Conservation (phyloP, 2,113 vertebrate species). For the Mola mola region DNA sequence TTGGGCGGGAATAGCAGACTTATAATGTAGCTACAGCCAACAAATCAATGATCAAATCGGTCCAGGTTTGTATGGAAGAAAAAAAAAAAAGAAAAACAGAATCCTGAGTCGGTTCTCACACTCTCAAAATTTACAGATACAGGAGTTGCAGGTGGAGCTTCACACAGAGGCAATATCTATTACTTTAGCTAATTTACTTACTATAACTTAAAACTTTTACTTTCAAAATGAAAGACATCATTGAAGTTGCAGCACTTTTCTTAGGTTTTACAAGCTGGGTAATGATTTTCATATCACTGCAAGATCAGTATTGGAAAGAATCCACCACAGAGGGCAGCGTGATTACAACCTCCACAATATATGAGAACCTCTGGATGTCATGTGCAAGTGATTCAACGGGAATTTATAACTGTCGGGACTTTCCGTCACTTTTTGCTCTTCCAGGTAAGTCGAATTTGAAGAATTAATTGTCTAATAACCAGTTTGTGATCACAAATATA, state of each 20-base stretch:
- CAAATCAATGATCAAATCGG: constrained; percentile 70
- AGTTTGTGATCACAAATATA: not conserved
- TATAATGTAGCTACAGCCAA: constrained; percentile 54
- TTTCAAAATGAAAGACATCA: constrained; percentile 69
- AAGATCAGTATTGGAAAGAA: constrained; percentile 82
- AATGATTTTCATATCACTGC: constrained; percentile 80
- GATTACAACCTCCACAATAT: constrained; percentile 86
- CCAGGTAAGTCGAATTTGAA: constrained; percentile 78
- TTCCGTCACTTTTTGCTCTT: constrained; percentile 88
- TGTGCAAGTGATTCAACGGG: constrained; percentile 90
- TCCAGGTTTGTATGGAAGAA: constrained; percentile 46
- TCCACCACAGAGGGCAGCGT: constrained; percentile 83
- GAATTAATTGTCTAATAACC: not conserved
- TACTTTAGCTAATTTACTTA: constrained; percentile 44
- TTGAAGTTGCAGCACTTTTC: constrained; percentile 83
- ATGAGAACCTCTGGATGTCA: constrained; percentile 91
- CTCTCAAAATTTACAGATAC: constrained; percentile 62
- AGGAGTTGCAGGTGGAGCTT: constrained; percentile 56
- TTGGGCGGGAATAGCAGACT: constrained; percentile 73
- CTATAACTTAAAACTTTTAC: no score
- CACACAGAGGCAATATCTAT: constrained; percentile 25
- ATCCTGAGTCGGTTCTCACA: constrained; percentile 56
- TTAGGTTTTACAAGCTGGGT: constrained; percentile 80
- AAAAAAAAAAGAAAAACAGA: constrained; percentile 41
- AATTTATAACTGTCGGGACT: constrained; percentile 86